Percentiles rank a stretch among this genome's conserved stretches.
Conservation (phyloP, 1,140 invertebrate genomes). For the Marisa cornuarietis region DNA sequence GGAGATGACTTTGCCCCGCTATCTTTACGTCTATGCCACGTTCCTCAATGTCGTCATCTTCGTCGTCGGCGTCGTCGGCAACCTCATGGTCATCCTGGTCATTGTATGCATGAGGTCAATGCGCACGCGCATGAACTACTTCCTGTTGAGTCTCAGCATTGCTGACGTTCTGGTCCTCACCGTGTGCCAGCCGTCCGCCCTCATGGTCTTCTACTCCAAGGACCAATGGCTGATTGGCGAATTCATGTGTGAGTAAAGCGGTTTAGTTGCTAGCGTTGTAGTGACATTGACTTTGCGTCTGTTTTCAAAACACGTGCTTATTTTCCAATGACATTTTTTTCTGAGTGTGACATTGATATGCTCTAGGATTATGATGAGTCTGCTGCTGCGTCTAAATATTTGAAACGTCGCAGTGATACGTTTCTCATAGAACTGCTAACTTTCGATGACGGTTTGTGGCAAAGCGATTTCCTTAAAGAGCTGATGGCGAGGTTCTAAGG, state of each 20-base stretch:
- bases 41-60: slow-evolving; percentile 86
- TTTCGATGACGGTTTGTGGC: no score
- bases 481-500: no score
- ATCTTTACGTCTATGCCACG: slow-evolving; percentile 84
- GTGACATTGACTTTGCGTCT: no score
- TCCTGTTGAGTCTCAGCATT: slow-evolving; percentile 71
- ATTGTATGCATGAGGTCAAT: slow-evolving; percentile 90
- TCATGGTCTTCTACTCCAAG: slow-evolving; percentile 49
- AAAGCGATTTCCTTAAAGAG: no score
- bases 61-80: slow-evolving; percentile 85
- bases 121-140: slow-evolving; percentile 93
- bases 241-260: slow-evolving; percentile 47
- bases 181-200: slow-evolving; percentile 49
- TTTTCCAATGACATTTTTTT: no score
- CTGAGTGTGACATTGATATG: no score
- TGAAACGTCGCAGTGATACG: no score
- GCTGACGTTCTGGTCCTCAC: slow-evolving; percentile 48
- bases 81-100: slow-evolving; percentile 90
- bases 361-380: no score
- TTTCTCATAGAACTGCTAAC: no score
- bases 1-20: slow-evolving; percentile 70
- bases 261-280: no score
- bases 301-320: no score
- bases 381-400: no score
- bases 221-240: slow-evolving; percentile 49